Evolutionary conservation across 2,113 vertebrate genomes (phyloP).

Genomic region (Motacilla alba): DNA sequence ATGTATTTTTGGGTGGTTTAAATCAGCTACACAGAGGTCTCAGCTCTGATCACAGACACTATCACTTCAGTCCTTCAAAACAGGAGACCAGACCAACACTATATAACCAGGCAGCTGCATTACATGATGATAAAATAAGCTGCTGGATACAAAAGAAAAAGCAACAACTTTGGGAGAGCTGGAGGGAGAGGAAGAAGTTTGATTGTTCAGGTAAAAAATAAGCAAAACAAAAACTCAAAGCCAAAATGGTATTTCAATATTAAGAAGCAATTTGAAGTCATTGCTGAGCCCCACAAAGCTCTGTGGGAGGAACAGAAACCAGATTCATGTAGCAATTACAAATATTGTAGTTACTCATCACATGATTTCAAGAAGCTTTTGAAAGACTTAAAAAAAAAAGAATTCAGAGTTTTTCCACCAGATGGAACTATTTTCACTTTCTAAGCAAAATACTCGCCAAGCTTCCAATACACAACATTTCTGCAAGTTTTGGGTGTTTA

Average conservation of each 20-base stretch:
- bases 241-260: background rate
- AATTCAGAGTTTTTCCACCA: background rate
- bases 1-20: background rate
- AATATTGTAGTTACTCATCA: background rate
- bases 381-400: background rate
- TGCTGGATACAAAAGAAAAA: background rate
- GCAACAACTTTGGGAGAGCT: background rate
- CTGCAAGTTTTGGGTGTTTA: background rate
- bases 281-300: background rate
- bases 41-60: background rate
- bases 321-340: background rate
- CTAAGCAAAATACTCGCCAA: background rate
- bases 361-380: background rate
- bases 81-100: background rate
- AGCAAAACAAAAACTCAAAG: background rate
- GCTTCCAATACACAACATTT: background rate
- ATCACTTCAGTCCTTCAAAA: background rate
- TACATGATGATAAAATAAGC: background rate
- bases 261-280: background rate
- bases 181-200: background rate
- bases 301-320: background rate
- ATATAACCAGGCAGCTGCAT: background rate
- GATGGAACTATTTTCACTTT: background rate
- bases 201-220: background rate
- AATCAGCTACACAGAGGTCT: background rate